phyloP scores from a whole-genome alignment of 2,888 invertebrate species.

The Amiota mariae region DNA sequence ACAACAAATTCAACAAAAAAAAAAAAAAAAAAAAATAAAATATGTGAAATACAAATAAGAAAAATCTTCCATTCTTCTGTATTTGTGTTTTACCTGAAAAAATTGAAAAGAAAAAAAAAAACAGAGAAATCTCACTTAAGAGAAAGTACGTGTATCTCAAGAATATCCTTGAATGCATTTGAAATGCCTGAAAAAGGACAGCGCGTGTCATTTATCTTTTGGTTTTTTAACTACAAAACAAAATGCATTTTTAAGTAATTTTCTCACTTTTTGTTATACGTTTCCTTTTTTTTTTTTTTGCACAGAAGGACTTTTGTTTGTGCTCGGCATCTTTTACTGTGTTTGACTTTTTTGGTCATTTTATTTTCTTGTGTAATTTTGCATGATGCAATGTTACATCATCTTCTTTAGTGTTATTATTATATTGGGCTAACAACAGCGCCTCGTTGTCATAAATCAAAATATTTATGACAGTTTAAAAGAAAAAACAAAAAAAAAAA shows the following conservation, averaged over 20 bases:
- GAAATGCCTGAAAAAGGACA: neutral
- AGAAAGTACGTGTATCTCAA: neutral
- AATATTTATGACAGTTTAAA: slow-evolving; percentile 35
- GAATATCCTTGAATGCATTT: neutral
- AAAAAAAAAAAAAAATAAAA: no score
- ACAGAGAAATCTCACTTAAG: neutral
- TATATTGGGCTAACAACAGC: no score
- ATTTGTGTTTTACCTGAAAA: no score
- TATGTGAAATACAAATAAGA: no score
- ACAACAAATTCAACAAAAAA: no score
- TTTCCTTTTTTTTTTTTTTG: neutral
- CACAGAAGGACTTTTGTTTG: neutral
- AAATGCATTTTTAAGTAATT: neutral
- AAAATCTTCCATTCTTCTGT: no score
- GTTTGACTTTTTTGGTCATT: neutral
- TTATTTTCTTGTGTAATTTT: neutral
- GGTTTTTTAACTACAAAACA: no score
- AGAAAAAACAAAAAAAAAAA: neutral
- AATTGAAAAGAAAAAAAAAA: neutral
- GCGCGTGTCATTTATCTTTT: neutral
- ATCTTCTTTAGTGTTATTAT: slow-evolving; percentile 21
- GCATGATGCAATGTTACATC: slow-evolving; percentile 52
- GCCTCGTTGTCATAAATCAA: slow-evolving; percentile 39
- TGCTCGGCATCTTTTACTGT: neutral
- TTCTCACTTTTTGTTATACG: neutral